Conservation (phyloP, 2,888 invertebrate genomes). For the Chloroclystis v-ata region DNA sequence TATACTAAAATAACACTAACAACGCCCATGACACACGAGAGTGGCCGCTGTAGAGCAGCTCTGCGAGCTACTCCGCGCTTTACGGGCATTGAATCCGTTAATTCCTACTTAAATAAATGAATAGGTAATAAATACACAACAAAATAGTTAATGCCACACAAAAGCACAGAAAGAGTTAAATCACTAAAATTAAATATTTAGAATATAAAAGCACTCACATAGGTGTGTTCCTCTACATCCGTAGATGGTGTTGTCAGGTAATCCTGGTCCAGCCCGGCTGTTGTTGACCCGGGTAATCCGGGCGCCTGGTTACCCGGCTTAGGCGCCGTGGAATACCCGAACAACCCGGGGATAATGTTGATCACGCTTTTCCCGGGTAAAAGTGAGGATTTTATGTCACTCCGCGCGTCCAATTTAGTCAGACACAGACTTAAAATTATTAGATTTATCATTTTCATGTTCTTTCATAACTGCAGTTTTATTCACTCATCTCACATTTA, state of each 20-base stretch:
- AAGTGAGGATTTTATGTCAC: constrained; percentile 33
- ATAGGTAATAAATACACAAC: no score
- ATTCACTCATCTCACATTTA: background rate
- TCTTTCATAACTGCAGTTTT: background rate
- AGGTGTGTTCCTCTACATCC: background rate
- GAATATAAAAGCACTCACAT: background rate
- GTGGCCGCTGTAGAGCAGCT: no score
- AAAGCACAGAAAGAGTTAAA: no score
- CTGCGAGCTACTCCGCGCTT: no score
- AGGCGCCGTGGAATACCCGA: constrained; percentile 31
- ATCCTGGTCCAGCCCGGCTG: background rate
- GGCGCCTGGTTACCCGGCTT: background rate
- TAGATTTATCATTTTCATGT: constrained; percentile 45
- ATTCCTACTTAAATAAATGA: no score
- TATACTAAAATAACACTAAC: no score
- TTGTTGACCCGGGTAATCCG: background rate
- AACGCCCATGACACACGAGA: no score
- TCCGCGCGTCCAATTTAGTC: constrained; percentile 33
- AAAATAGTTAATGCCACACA: no score
- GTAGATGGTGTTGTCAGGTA: background rate
- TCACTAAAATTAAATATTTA: no score
- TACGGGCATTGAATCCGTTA: no score
- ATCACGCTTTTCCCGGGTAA: constrained; percentile 41
- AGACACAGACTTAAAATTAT: constrained; percentile 39
- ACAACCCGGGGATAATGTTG: constrained; percentile 42